phyloP scores from a whole-genome alignment of 1,140 invertebrate species.

The Rhyzopertha dominica region DNA sequence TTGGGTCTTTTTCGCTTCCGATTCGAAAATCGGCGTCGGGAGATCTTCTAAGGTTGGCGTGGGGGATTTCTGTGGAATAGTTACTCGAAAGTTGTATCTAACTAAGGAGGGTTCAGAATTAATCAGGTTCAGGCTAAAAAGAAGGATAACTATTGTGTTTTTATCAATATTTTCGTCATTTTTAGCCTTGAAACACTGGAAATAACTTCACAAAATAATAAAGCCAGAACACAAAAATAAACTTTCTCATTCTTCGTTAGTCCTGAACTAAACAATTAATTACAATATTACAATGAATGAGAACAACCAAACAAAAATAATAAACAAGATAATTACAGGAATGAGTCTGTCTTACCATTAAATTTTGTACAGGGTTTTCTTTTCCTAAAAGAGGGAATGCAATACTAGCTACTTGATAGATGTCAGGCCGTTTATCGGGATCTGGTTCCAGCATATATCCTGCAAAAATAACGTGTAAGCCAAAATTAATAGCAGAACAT shows the following conservation, averaged over 20 bases:
- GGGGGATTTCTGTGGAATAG: slow-evolving; percentile 55
- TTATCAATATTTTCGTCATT: no score
- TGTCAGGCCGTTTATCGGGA: slow-evolving; percentile 77
- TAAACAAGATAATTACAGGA: no score
- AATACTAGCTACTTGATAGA: slow-evolving; percentile 80
- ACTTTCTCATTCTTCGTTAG: neutral
- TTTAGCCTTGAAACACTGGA: no score
- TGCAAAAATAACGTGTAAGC: no score
- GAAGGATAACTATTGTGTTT: neutral
- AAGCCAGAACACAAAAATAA: no score
- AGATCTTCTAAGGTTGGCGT: slow-evolving; percentile 62
- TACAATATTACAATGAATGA: no score
- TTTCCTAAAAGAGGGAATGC: slow-evolving; percentile 70
- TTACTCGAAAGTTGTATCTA: neutral
- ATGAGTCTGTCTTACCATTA: slow-evolving; percentile 60
- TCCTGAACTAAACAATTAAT: no score
- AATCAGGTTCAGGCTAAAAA: neutral
- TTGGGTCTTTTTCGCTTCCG: slow-evolving; percentile 57
- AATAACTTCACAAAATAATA: no score
- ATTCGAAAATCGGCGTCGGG: slow-evolving; percentile 59
- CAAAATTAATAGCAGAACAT: no score
- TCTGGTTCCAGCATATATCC: slow-evolving; percentile 84
- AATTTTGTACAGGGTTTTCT: slow-evolving; percentile 76
- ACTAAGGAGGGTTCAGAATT: neutral
- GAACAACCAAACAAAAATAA: no score